Percentiles rank a stretch among this genome's conserved stretches.
phyloP scores from a whole-genome alignment of 2,797 vertebrate genomes.

The Cuculus canorus region DNA sequence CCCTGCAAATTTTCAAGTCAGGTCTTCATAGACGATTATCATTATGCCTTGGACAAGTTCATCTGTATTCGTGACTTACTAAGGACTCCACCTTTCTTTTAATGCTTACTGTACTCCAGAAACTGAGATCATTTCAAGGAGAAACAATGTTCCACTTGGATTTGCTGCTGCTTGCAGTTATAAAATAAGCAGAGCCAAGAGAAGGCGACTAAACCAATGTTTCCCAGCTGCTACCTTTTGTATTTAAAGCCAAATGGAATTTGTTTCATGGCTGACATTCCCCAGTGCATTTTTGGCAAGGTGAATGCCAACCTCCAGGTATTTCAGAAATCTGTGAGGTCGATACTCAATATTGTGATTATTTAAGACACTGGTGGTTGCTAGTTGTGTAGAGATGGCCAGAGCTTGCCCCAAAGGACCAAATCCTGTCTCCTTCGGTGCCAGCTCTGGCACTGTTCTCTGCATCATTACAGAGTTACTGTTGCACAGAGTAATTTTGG shows the following conservation, averaged over 20 bases:
- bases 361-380: background rate
- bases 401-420: background rate
- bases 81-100: background rate
- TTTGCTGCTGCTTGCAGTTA: background rate
- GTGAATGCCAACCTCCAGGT: background rate
- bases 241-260: background rate
- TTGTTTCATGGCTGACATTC: background rate
- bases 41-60: background rate
- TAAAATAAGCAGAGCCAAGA: background rate
- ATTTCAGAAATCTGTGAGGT: background rate
- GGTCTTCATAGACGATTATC: background rate
- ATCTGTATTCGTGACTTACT: background rate
- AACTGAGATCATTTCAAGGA: background rate
- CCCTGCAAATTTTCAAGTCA: background rate
- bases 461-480: background rate
- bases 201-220: background rate
- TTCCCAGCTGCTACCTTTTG: background rate
- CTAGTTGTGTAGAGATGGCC: background rate
- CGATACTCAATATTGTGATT: background rate
- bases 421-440: background rate
- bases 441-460: background rate
- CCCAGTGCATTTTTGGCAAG: background rate
- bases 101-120: background rate
- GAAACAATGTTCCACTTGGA: accelerated
- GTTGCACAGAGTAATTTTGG: background rate